phyloP scores from a whole-genome alignment of 2,888 invertebrate genomes.

The Drosophila falleni region DNA sequence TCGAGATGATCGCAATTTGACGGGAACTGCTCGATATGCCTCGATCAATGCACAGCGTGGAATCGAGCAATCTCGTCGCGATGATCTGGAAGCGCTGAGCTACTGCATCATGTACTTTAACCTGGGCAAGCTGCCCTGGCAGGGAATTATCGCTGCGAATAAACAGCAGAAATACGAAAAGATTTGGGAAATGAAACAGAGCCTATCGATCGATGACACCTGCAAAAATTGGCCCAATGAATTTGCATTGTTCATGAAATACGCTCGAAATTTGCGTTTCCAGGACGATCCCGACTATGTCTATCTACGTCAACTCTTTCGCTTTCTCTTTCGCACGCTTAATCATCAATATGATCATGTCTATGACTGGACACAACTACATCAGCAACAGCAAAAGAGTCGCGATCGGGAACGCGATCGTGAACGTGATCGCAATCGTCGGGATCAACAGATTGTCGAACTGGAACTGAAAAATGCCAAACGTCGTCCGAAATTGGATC shows the following conservation, averaged over 20 bases:
- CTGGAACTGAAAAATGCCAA: slow-evolving; percentile 18
- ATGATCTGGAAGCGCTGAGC: slow-evolving; percentile 99
- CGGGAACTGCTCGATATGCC: slow-evolving; percentile 98
- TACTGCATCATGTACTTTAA: slow-evolving; percentile 99
- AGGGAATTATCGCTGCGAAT: slow-evolving; percentile 97
- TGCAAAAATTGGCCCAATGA: slow-evolving; percentile 99
- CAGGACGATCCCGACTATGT: slow-evolving; percentile 99
- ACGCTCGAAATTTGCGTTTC: slow-evolving; percentile 97
- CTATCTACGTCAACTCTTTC: slow-evolving; percentile 95
- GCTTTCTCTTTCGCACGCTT: slow-evolving; percentile 97
- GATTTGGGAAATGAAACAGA: slow-evolving; percentile 99
- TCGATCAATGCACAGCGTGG: slow-evolving; percentile 99
- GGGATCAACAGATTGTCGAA: slow-evolving; percentile 15
- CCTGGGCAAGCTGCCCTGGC: slow-evolving; percentile 97
- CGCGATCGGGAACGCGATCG: slow-evolving; percentile 21
- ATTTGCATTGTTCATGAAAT: slow-evolving; percentile 99
- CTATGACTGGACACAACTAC: slow-evolving; percentile 99
- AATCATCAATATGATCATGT: slow-evolving; percentile 99
- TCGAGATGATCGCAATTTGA: slow-evolving; percentile 97
- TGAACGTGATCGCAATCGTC: slow-evolving; percentile 27
- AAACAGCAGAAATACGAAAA: slow-evolving; percentile 99
- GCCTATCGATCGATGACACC: slow-evolving; percentile 97
- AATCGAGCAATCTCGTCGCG: slow-evolving; percentile 98
- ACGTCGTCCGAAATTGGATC: slow-evolving; percentile 2
- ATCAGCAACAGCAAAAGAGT: slow-evolving; percentile 88